Percentiles rank a stretch among this genome's conserved stretches.
Conservation (phyloP, 2,888 invertebrate genomes). For the Eilema griseolum region DNA sequence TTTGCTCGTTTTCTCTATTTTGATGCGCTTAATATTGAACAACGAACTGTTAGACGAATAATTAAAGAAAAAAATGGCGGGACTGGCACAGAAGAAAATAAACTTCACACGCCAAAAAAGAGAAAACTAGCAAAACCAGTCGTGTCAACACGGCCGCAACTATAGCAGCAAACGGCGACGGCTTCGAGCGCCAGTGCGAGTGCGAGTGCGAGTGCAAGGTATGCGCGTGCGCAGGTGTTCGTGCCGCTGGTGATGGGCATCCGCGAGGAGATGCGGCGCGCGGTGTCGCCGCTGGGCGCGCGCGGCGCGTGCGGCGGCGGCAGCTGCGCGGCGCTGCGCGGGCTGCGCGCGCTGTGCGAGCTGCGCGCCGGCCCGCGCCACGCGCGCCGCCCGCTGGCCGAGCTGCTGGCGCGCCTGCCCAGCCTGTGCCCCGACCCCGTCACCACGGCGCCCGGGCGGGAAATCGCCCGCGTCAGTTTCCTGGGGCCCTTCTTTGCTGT, state of each 20-base stretch:
- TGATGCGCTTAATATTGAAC: too few relatives aligned
- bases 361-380: conserved; percentile 90
- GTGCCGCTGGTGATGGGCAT: conserved; percentile 77
- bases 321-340: conserved; percentile 90
- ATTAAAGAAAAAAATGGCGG: too few relatives aligned
- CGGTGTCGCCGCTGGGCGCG: conserved; percentile 90
- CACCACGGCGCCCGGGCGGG: conserved; percentile 93
- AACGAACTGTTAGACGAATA: too few relatives aligned
- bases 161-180: too few relatives aligned
- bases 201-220: too few relatives aligned
- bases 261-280: conserved; percentile 88
- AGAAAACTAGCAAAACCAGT: too few relatives aligned
- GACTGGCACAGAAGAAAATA: too few relatives aligned
- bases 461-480: conserved; percentile 94
- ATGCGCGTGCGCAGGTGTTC: conserved; percentile 69
- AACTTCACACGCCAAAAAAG: too few relatives aligned
- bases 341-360: conserved; percentile 93
- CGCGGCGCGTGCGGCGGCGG: conserved; percentile 86
- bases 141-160: too few relatives aligned
- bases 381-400: conserved; percentile 90
- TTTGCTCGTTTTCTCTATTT: too few relatives aligned
- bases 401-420: conserved; percentile 75
- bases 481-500: conserved; percentile 97
- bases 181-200: too few relatives aligned
- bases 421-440: conserved; percentile 91